Base-by-base conservation (phyloP, 30 jellyfish, hydroid and myxozoan species). In the Catostylus mosaicus region DNA sequence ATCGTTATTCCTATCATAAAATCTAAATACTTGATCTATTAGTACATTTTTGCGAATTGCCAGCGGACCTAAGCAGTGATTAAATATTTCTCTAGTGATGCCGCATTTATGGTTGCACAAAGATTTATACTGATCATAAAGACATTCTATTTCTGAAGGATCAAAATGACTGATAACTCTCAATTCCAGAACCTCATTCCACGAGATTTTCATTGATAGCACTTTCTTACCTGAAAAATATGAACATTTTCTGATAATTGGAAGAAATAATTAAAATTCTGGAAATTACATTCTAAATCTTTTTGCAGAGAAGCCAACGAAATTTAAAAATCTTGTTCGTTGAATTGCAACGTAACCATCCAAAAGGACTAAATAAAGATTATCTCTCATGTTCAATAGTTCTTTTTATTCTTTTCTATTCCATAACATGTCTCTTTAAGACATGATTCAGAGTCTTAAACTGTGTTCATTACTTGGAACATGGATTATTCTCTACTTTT, bases 31-130 rank as follows among this genome's bases (percentile, higher is more conserved):
- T 59, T 94, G 97, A 33, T 94, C 97, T 6, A 94, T 89, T 0
- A 94, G 96, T 11, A 94, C 70, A 66, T 94, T 94, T 56, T 77
- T 88, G 59, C 94, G 93, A 1, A 88, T 34, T n/a, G 96, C 89
- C 20, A 94, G 47, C 3, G 99, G 99, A n/a, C 99, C 99, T 11
- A 94, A 87, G 40, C 99, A 88, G 59, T 76, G 78, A 51, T 71
- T 63, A 46, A 86, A 94, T 33, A 88, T 82, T 0, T 88, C 97
- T 73, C 83, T 88, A 0, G 97, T 74, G 64, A 94, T 94, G 9
- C 99, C 99, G 9, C 19, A 35, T 23, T 76, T 95, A 52, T 88
- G 74, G 6, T 82, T 79, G 77, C 97, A 94, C 23, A 94, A 82
- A 23, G 97, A 88, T 31, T 72, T 82, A 67, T 45, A 94, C 35